Conservation (phyloP, 2,113 vertebrate genomes). For the Prolemur simus region DNA sequence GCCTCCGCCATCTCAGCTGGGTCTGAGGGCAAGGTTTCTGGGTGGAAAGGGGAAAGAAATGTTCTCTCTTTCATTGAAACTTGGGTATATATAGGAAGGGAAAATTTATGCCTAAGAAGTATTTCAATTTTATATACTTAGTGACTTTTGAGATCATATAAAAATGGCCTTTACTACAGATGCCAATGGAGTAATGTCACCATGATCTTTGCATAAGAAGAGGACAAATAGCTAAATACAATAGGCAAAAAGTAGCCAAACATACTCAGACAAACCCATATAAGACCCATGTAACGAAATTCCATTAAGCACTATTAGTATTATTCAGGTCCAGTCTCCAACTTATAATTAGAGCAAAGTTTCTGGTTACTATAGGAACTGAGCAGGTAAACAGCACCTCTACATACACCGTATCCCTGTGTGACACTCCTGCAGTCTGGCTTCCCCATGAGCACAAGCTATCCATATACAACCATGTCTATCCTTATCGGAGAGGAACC, state of each 20-base stretch:
- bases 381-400: background rate
- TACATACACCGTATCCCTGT: background rate
- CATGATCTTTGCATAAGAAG: background rate
- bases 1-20: background rate
- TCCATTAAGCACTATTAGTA: background rate
- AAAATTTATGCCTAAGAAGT: background rate
- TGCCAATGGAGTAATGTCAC: background rate
- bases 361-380: background rate
- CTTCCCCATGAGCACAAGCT: background rate
- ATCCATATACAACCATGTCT: background rate
- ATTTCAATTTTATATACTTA: background rate
- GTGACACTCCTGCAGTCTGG: background rate
- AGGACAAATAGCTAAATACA: background rate
- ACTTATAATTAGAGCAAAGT: background rate
- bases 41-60: background rate
- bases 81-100: background rate
- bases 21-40: no score
- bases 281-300: background rate
- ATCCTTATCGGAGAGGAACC: background rate
- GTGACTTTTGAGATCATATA: background rate
- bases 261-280: background rate
- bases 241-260: background rate
- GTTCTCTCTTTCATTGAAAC: background rate
- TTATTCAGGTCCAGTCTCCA: background rate
- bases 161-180: background rate